These are phyloP conservation scores for Acleris literana DNA, from an alignment of 2,888 invertebrate genomes.

Conservation along the genomic window DNA sequence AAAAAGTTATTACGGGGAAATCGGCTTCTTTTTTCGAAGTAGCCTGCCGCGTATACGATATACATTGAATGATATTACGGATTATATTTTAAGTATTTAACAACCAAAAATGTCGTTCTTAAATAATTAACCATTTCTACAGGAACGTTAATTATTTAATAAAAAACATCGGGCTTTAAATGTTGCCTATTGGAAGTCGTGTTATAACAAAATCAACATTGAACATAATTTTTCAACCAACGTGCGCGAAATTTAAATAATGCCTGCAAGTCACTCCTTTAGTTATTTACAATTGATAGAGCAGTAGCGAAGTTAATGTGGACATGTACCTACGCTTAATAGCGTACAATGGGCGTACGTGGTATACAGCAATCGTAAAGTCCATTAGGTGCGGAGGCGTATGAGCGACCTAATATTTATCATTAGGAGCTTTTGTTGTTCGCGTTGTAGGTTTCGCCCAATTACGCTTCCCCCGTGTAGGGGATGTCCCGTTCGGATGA, in stretches of 20 bases:
- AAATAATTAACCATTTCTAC: no score
- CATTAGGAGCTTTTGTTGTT: slow-evolving; percentile 74
- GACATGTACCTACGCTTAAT: slow-evolving; percentile 6
- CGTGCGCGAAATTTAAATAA: background rate
- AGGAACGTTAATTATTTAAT: no score
- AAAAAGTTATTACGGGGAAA: no score
- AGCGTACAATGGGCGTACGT: slow-evolving; percentile 9
- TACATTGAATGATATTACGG: no score
- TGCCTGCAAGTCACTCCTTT: background rate
- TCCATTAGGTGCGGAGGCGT: slow-evolving; percentile 71
- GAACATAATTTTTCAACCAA: no score
- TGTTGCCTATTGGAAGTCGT: no score
- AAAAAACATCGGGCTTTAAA: no score
- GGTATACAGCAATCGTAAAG: slow-evolving; percentile 63
- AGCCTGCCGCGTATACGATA: no score
- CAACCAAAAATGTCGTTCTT: no score
- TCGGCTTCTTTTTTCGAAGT: no score
- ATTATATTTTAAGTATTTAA: no score
- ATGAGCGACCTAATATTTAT: slow-evolving; percentile 69
- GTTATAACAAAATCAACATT: no score
- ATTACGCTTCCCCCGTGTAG: slow-evolving; percentile 45
- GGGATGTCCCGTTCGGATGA: slow-evolving; percentile 56
- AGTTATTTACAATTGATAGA: background rate
- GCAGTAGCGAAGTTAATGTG: background rate
- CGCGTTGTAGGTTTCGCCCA: slow-evolving; percentile 54